Conservation (phyloP, 2,797 vertebrate genomes). For the Delichon dasypus region DNA sequence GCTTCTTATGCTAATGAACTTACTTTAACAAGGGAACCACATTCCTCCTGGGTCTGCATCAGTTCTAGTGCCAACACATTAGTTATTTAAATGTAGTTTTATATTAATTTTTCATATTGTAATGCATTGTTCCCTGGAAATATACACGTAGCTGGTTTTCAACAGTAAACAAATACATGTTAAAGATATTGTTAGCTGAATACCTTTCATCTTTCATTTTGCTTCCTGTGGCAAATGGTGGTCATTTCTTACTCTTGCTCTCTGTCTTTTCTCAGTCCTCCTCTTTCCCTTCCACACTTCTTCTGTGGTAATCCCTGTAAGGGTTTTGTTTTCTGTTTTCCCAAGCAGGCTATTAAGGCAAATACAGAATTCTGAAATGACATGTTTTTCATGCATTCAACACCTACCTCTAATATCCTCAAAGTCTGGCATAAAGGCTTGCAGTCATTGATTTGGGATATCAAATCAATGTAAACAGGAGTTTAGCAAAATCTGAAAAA, state of each 20-base stretch:
- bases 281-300: background rate
- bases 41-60: constrained; percentile 51
- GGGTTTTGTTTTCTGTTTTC: background rate
- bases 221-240: background rate
- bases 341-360: background rate
- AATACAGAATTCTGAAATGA: background rate
- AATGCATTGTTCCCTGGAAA: constrained; percentile 55
- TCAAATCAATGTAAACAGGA: background rate
- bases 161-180: constrained; percentile 24
- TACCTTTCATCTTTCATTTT: constrained; percentile 29
- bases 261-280: background rate
- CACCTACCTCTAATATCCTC: background rate
- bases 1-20: constrained; percentile 61
- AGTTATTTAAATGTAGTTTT: constrained; percentile 65
- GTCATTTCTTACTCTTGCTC: background rate
- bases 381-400: background rate
- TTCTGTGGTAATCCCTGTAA: background rate
- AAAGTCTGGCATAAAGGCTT: background rate
- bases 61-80: constrained; percentile 50
- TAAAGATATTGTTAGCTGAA: constrained; percentile 16
- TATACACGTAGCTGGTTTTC: constrained; percentile 25
- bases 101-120: constrained; percentile 65
- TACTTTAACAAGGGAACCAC: constrained; percentile 52
- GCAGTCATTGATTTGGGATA: background rate
- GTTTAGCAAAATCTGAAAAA: background rate